Percentiles rank a stretch among this genome's conserved stretches.
Evolutionary conservation across 2,888 invertebrate genomes (phyloP).

Genomic region (Drosophila anomelani): DNA sequence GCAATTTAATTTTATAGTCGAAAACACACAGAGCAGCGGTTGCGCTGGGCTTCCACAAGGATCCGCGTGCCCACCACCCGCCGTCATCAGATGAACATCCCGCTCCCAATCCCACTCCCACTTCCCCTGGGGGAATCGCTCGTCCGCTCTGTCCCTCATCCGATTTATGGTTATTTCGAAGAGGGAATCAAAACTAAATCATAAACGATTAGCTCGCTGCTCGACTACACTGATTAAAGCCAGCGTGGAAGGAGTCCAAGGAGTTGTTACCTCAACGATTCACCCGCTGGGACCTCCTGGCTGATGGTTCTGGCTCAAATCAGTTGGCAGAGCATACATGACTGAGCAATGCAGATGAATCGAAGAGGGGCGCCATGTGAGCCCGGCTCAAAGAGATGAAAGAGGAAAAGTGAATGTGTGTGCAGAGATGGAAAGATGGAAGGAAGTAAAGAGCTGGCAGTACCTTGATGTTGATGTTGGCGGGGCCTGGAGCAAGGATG

Average conservation of each 20-base stretch:
- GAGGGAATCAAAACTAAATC: constrained; percentile 77
- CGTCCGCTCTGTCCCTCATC: not conserved
- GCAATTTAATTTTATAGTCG: constrained; percentile 81
- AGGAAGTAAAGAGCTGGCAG: constrained; percentile 8
- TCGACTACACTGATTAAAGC: constrained; percentile 73
- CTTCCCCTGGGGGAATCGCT: not conserved
- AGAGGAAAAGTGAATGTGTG: constrained; percentile 15
- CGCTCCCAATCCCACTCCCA: not conserved
- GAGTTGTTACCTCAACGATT: constrained; percentile 6
- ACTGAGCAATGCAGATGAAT: constrained; percentile 74
- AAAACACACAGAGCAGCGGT: constrained; percentile 75
- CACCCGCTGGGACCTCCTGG: constrained; percentile 18
- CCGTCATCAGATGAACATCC: constrained; percentile 1
- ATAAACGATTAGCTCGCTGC: constrained; percentile 73
- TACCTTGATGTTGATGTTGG: constrained; percentile 23
- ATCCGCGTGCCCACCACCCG: constrained; percentile 12
- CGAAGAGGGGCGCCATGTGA: constrained; percentile 35
- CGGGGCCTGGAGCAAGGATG: constrained; percentile 4
- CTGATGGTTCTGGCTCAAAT: constrained; percentile 59
- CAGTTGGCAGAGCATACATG: constrained; percentile 71
- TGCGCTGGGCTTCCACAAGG: constrained; percentile 54
- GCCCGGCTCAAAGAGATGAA: constrained; percentile 35
- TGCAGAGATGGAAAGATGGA: constrained; percentile 1
- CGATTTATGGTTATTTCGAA: constrained; percentile 59
- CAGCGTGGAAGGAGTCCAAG: constrained; percentile 49